Conservation (phyloP, 2,888 invertebrate species). For the Pimpla rufipes region DNA sequence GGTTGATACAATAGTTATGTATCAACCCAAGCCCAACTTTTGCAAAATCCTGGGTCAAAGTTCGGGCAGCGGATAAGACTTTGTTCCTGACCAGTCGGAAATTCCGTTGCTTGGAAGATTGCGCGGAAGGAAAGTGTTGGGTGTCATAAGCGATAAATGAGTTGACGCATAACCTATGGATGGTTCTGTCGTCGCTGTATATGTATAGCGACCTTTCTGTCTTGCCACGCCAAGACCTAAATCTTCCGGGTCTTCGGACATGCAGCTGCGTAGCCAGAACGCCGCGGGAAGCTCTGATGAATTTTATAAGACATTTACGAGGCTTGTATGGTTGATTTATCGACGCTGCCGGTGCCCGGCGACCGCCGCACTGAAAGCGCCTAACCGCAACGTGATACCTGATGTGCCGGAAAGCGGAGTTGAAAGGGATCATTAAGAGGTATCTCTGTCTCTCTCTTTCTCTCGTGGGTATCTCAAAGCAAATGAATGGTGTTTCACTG, state of each 20-base stretch:
- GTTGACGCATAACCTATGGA: too few relatives aligned
- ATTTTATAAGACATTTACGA: slow-evolving; percentile 65
- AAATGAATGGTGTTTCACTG: slow-evolving; percentile 41
- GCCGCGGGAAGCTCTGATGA: slow-evolving; percentile 43
- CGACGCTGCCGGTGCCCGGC: slow-evolving; percentile 26
- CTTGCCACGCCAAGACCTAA: slow-evolving; percentile 30
- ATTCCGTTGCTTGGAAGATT: too few relatives aligned
- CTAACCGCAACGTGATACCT: slow-evolving; percentile 42
- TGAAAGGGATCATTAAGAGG: slow-evolving; percentile 55
- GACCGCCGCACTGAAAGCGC: not conserved
- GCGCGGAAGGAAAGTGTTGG: too few relatives aligned
- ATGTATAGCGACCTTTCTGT: too few relatives aligned
- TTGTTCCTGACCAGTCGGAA: too few relatives aligned
- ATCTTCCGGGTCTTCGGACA: slow-evolving; percentile 36
- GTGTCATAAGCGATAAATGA: too few relatives aligned
- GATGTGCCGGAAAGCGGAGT: slow-evolving; percentile 42
- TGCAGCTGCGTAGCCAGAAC: slow-evolving; percentile 9
- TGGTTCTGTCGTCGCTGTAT: too few relatives aligned
- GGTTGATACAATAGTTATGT: too few relatives aligned
- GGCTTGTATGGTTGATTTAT: slow-evolving; percentile 59
- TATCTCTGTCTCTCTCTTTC: too few relatives aligned
- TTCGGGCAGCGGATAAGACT: too few relatives aligned
- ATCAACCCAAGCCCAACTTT: too few relatives aligned
- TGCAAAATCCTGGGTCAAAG: too few relatives aligned
- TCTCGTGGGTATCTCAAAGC: slow-evolving; percentile 37